Evolutionary conservation across 1,140 invertebrate species (phyloP).

Genomic region (Hylaeus anthracinus): DNA sequence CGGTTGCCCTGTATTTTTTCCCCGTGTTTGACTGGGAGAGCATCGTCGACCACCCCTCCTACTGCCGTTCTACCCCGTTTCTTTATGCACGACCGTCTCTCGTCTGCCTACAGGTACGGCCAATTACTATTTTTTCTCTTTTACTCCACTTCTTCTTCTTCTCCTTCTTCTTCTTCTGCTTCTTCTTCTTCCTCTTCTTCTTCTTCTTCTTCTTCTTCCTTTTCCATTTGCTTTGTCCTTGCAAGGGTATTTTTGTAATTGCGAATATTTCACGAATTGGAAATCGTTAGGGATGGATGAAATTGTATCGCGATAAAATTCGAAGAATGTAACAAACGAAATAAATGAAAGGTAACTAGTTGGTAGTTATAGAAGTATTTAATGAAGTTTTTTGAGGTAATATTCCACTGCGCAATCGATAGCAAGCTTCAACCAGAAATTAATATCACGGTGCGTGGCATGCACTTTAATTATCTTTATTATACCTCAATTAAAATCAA

Average conservation of each 20-base stretch:
- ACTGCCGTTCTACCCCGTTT: slow-evolving; percentile 17
- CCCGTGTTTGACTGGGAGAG: slow-evolving; percentile 68
- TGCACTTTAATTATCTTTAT: slow-evolving; percentile 7
- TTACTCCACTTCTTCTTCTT: not conserved
- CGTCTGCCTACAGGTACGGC: slow-evolving; percentile 39
- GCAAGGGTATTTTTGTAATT: not conserved
- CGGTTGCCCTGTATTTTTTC: slow-evolving; percentile 65
- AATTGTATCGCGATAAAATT: no score
- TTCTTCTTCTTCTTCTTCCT: no score
- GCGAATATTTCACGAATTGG: not conserved
- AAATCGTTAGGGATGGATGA: no score
- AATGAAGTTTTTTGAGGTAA: no score
- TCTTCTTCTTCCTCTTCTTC: no score
- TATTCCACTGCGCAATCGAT: not conserved
- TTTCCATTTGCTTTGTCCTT: not conserved
- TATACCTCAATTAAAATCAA: slow-evolving; percentile 25
- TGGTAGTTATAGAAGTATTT: no score
- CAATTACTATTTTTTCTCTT: slow-evolving; percentile 7
- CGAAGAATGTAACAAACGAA: no score
- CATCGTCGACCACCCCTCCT: slow-evolving; percentile 55
- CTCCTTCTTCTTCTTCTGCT: no score
- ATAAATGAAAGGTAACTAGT: no score
- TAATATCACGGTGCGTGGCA: slow-evolving; percentile 5
- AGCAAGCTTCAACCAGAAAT: not conserved
- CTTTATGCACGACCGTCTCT: not conserved